Evolutionary conservation across 2,113 vertebrate species (phyloP).

Genomic region (Cyphomyrus plagiostoma): DNA sequence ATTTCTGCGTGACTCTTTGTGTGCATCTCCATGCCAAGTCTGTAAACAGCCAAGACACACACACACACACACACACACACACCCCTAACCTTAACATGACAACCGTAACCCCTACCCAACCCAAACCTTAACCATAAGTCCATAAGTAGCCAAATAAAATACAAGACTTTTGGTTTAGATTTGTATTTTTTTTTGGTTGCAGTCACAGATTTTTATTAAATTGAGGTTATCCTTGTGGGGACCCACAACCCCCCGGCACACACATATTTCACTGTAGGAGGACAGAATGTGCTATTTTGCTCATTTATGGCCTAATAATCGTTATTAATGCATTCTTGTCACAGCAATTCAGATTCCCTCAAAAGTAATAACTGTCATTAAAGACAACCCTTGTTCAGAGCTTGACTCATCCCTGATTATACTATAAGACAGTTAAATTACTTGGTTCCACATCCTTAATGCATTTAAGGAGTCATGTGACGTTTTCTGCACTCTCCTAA

Average conservation of each 20-base stretch:
- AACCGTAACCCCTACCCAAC: no score
- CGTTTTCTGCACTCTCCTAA: not conserved
- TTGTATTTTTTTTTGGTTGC: no score
- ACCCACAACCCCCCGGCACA: not conserved
- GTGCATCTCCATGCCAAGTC: not conserved
- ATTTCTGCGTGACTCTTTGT: not conserved
- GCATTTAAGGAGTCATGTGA: not conserved
- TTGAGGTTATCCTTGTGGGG: no score
- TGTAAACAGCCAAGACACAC: not conserved
- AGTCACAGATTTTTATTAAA: no score
- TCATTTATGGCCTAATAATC: not conserved
- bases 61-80: not conserved
- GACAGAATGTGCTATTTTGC: not conserved
- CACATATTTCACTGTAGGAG: not conserved
- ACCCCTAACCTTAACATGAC: not conserved
- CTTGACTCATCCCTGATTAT: not conserved
- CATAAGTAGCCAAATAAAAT: no score
- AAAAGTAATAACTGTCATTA: conserved; percentile 1
- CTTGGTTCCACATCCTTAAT: not conserved
- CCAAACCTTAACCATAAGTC: no score
- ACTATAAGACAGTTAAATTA: not conserved
- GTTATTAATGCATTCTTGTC: not conserved
- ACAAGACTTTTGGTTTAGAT: no score
- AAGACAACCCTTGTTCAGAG: not conserved
- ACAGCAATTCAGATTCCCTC: not conserved